Evolutionary conservation across 2,797 vertebrate genomes (phyloP), one percentile per base, ranked within the genome.

Genomic region (Dendrocincla tyrannina): DNA sequence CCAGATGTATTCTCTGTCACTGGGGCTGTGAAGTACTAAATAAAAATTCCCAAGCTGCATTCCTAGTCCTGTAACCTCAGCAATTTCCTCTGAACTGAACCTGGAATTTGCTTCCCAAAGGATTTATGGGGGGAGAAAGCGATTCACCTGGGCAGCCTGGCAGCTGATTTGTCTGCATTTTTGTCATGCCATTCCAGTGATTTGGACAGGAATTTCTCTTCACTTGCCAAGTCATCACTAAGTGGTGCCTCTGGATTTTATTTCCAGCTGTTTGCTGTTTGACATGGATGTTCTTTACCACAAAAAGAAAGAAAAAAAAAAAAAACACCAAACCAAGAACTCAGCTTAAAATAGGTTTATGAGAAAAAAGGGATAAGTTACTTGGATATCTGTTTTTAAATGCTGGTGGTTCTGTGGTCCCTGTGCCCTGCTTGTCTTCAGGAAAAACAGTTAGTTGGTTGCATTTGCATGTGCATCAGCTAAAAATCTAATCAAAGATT

Each of bases 1-100:
- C 19, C 27, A 28, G 24, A 15, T 0, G 4, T 19, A 35, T 41
- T 60, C 35, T 1, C 0, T 33, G 52, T 13, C 1, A 5, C 39
- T 68, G 41, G 23, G 50, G 46, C 23, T 64, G 22, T 20, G 27
- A 35, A 76, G 19, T 25, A n/a, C 22, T 68, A 1, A 44, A 75
- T 39, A 35, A 58, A 41, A 32, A 50, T 15, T 59, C 41, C 47
- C 17, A 10, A 37, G 19, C 17, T 62, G 18, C 33, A 17, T 82
- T 83, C 56, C 19, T 13, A 20, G 49, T 53, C 33, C 11, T 81
- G 27, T 16, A 49, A 30, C 44, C 39, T 76, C 59, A 47, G 78
- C n/a, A 42, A 11, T 37, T 91, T 73, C 15, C 46, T 72, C 33
- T 7, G 4, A 30, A 46, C 17, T 18, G n/a, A 47, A 33, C 35